Base-by-base conservation (phyloP, 2,797 vertebrate genomes). In the Pagetopsis macropterus region DNA sequence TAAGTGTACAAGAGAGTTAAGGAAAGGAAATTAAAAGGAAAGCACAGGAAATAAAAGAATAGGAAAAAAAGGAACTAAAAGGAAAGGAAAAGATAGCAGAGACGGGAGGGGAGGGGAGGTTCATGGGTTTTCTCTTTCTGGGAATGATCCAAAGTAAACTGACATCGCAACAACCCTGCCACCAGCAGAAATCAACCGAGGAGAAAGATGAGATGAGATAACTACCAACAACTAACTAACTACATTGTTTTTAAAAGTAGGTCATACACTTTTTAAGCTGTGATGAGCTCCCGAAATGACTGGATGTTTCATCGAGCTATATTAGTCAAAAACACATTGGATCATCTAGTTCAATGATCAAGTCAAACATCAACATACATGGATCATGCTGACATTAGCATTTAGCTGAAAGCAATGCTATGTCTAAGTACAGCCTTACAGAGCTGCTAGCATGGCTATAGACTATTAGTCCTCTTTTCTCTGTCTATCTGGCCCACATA, bases 71-170 rank as follows among this genome's bases (percentile, higher is more conserved):
- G 19, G 49, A 33, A 55, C 55, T 12, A 17, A 62, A 64, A 45
- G 52, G 67, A 63, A 51, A 45, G n/a, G 27, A 58, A 65, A 61
- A 70, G 63, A 79, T 43, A 69, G 60, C 19, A 67, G 60, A 43
- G 61, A 68, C n/a, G 10, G 63, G 27, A 56, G 50, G 57, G 55
- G 43, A 68, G 40, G 33, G 19, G 55, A 49, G 48, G 68, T 61
- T 84, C 70, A 82, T 79, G 68, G 65, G 59, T 74, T 76, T 83
- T 88, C 64, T 33, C 72, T 79, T 75, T 85, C 61, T 73, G 78
- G 81, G 73, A 82, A 68, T 62, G 75, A 91, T 84, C 83, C 84
- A 79, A 89, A 84, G 78, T 83, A 86, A 90, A 84, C 67, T 87
- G 87, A 88, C 81, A 80, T 85, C 75, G 77, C 66, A 82, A 71